Evolutionary conservation across 2,797 vertebrate species (phyloP).

Genomic region (Dendrocincla fuliginosa): DNA sequence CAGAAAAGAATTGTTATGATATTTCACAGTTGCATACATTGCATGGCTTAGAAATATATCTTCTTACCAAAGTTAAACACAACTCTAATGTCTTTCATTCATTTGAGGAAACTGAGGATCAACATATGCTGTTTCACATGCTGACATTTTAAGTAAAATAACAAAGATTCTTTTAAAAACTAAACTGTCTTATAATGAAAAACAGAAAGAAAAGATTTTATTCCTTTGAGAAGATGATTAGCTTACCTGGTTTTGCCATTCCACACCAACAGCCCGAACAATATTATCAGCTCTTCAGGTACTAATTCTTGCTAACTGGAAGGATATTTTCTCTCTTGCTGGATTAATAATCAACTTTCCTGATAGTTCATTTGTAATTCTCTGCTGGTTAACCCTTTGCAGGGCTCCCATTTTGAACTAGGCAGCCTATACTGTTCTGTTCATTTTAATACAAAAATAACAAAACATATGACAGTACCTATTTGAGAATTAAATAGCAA

Average conservation of each 20-base stretch:
- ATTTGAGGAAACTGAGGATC: slow-evolving; percentile 59
- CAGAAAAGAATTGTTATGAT: slow-evolving; percentile 48
- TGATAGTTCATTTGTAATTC: slow-evolving; percentile 98
- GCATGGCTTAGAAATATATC: slow-evolving; percentile 40
- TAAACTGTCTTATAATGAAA: not conserved
- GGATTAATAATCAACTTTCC: slow-evolving; percentile 95
- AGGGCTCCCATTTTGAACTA: slow-evolving; percentile 75
- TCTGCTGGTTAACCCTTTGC: slow-evolving; percentile 95
- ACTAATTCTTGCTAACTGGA: slow-evolving; percentile 83
- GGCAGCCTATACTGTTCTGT: not conserved
- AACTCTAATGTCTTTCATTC: slow-evolving; percentile 54
- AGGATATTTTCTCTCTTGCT: slow-evolving; percentile 84
- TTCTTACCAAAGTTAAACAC: slow-evolving; percentile 45
- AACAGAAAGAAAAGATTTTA: slow-evolving; percentile 25
- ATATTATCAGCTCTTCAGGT: slow-evolving; percentile 81
- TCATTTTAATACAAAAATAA: slow-evolving; percentile 33
- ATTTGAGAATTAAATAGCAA: not conserved
- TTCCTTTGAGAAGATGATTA: slow-evolving; percentile 62
- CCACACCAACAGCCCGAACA: slow-evolving; percentile 75
- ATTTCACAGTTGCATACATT: slow-evolving; percentile 58
- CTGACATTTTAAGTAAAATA: not conserved
- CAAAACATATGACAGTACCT: not conserved
- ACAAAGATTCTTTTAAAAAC: slow-evolving; percentile 10
- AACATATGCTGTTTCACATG: slow-evolving; percentile 6
- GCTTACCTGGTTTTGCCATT: slow-evolving; percentile 83